Percentiles rank a stretch among this genome's conserved stretches.
Evolutionary conservation across 30 jellyfish, hydroid and myxozoan genomes (phyloP).

Genomic region (Hydractinia echinata): DNA sequence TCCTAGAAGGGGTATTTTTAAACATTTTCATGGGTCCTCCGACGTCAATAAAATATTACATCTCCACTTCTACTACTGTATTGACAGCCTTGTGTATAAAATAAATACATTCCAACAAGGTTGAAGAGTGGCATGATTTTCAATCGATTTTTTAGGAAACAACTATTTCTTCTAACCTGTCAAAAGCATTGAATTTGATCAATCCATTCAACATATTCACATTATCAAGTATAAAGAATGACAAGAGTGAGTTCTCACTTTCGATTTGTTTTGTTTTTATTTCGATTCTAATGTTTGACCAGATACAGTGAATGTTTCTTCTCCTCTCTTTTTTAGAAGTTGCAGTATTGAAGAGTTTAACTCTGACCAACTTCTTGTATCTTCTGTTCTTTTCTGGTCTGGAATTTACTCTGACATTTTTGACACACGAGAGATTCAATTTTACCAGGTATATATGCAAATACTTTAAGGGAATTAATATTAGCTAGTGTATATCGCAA

Average conservation of each 20-base stretch:
- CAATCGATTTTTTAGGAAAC: not conserved
- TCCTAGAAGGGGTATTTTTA: too few relatives aligned
- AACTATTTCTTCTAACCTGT: constrained; percentile 4
- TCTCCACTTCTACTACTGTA: too few relatives aligned
- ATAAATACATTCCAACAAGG: too few relatives aligned
- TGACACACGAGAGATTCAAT: constrained; percentile 72
- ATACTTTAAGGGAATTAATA: not conserved
- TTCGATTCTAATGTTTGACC: too few relatives aligned
- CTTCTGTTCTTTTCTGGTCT: constrained; percentile 82
- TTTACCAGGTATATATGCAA: constrained; percentile 32
- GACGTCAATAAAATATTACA: too few relatives aligned
- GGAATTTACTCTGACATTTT: constrained; percentile 84
- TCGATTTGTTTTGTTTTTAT: not conserved
- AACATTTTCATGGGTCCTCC: too few relatives aligned
- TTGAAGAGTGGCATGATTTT: too few relatives aligned
- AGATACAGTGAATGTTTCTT: not conserved
- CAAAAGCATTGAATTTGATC: constrained; percentile 39
- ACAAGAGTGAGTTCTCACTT: not conserved
- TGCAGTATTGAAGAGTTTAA: constrained; percentile 3
- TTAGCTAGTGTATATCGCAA: too few relatives aligned
- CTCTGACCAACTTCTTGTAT: constrained; percentile 51
- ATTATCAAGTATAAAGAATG: not conserved
- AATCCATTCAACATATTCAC: constrained; percentile 37
- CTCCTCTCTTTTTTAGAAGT: constrained; percentile 11
- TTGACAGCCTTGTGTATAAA: too few relatives aligned